Evolutionary conservation across 2,888 invertebrate species (phyloP).

Genomic region (Caenorhabditis sp.): DNA sequence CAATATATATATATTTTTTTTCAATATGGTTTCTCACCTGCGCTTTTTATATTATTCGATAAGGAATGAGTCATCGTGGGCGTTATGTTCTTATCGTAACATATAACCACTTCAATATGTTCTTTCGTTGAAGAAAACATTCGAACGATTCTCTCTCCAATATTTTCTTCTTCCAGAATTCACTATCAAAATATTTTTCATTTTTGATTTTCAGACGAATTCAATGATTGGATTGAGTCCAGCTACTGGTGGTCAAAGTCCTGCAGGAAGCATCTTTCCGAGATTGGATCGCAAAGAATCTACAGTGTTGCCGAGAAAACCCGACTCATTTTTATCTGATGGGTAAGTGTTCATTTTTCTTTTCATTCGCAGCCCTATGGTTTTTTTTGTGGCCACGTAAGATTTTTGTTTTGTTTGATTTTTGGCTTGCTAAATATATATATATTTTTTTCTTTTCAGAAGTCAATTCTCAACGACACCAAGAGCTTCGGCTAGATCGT

Average conservation of each 20-base stretch:
- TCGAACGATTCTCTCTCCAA: not conserved
- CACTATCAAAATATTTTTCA: not conserved
- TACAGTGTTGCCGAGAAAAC: constrained; percentile 46
- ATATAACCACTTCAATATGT: not conserved
- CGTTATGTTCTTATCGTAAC: constrained; percentile 1
- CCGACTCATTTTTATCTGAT: constrained; percentile 36
- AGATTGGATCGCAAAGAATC: constrained; percentile 46
- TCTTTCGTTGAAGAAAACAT: too few species aligned
- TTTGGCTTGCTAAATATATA: too few species aligned
- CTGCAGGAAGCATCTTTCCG: constrained; percentile 25
- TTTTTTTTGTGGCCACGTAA: constrained; percentile 39
- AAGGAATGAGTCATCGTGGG: not conserved
- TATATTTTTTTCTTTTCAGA: not conserved
- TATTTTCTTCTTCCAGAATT: not conserved
- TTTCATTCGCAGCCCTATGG: constrained; percentile 13
- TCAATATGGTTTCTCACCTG: not conserved
- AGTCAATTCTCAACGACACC: constrained; percentile 9
- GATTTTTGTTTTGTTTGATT: constrained; percentile 5
- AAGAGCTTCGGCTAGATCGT: not conserved
- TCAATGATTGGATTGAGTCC: constrained; percentile 38
- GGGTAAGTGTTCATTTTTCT: constrained; percentile 32
- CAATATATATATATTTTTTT: not conserved
- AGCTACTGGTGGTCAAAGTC: constrained; percentile 14
- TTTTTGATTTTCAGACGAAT: constrained; percentile 19
- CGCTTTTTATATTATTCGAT: not conserved